Conservation (phyloP, 2,113 vertebrate genomes). For the Crotalus viridis region DNA sequence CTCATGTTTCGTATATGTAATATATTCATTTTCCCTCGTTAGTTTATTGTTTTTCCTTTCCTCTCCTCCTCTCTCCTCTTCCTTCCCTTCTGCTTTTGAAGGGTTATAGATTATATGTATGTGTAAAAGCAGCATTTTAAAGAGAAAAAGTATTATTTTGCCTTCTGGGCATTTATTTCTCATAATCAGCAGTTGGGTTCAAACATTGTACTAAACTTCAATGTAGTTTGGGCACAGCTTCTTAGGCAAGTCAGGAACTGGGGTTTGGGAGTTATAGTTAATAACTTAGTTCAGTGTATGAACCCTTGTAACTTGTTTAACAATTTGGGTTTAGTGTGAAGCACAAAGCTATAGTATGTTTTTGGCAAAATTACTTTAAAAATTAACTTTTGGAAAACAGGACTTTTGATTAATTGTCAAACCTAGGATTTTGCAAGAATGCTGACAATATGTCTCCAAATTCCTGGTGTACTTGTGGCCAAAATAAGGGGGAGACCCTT, state of each 20-base stretch:
- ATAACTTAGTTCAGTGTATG: neutral
- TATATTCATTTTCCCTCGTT: neutral
- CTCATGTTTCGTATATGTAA: neutral
- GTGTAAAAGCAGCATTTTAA: neutral
- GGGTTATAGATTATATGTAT: neutral
- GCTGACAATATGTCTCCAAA: neutral
- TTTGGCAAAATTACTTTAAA: neutral
- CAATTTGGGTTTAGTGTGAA: neutral
- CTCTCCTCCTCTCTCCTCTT: neutral
- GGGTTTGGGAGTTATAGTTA: neutral
- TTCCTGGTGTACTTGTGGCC: neutral
- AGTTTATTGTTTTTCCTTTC: neutral
- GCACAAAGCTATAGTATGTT: neutral
- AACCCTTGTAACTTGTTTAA: neutral
- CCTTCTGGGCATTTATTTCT: neutral
- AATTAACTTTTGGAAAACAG: neutral
- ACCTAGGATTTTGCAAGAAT: neutral
- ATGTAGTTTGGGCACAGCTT: neutral
- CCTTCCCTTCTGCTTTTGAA: neutral
- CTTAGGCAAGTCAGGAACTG: neutral
- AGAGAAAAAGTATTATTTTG: neutral
- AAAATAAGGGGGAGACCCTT: neutral
- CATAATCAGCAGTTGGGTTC: neutral
- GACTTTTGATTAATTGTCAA: neutral
- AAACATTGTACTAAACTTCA: neutral